Evolutionary conservation across 2,797 vertebrate species (phyloP).

Genomic region (Microctenopoma stevenorrisi): DNA sequence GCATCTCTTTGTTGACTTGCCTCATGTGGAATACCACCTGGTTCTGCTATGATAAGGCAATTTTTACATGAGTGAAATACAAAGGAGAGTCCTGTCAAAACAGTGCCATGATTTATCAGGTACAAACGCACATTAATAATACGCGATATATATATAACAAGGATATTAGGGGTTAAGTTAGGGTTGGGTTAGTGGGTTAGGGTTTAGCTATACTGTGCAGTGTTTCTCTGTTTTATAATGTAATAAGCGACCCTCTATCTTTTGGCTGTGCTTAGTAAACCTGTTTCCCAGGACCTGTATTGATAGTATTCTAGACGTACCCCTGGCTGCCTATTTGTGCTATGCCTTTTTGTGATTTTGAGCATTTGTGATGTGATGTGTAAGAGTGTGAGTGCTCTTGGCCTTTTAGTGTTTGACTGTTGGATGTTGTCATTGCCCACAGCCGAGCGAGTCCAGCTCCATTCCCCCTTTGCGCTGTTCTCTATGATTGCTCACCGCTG

Average conservation of each 20-base stretch:
- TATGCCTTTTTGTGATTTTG: constrained; percentile 20
- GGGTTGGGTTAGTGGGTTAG: too few species aligned
- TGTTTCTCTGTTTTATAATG: constrained; percentile 6
- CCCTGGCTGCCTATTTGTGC: background rate
- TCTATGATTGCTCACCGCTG: constrained; percentile 61
- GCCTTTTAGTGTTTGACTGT: constrained; percentile 38
- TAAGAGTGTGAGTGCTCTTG: constrained; percentile 15
- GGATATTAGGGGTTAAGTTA: too few species aligned
- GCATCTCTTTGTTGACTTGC: constrained; percentile 8
- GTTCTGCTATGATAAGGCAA: constrained; percentile 12
- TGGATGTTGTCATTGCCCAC: constrained; percentile 56
- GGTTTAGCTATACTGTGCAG: too few species aligned
- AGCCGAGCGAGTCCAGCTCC: constrained; percentile 42
- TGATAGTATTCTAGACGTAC: background rate
- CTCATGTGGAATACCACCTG: constrained; percentile 1
- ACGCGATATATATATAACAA: background rate
- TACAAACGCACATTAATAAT: constrained; percentile 16
- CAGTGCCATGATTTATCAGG: constrained; percentile 6
- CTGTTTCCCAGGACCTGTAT: background rate
- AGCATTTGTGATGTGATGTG: constrained; percentile 17
- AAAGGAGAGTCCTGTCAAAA: constrained; percentile 10
- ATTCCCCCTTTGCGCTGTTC: constrained; percentile 34
- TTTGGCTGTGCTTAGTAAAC: background rate
- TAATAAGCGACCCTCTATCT: background rate
- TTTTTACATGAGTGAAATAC: constrained; percentile 2